phyloP scores from a whole-genome alignment of 2,113 vertebrate genomes.

The Syngnathus typhle region DNA sequence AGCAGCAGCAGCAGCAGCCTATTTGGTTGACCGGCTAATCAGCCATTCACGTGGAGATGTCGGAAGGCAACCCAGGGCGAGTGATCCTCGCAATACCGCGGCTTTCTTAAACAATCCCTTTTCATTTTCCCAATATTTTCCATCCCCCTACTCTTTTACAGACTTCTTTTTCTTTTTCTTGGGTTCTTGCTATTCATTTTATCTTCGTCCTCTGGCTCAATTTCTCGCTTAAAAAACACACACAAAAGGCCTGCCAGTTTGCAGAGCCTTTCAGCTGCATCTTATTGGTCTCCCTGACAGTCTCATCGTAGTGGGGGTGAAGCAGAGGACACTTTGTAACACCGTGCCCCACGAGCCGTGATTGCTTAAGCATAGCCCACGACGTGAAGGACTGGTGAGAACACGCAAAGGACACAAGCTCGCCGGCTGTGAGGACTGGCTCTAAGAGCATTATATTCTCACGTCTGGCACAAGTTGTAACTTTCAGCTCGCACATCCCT shows the following conservation, averaged over 20 bases:
- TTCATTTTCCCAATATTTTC: conserved; percentile 23
- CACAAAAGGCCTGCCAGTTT: conserved; percentile 53
- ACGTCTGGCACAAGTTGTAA: conserved; percentile 19
- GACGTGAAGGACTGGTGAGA: conserved; percentile 58
- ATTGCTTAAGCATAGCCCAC: conserved; percentile 46
- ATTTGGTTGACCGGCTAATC: conserved; percentile 49
- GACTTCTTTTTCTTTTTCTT: conserved; percentile 9
- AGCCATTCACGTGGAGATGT: conserved; percentile 43
- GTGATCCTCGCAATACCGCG: conserved; percentile 37
- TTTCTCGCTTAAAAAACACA: conserved; percentile 39
- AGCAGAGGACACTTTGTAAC: conserved; percentile 53
- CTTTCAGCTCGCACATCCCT: conserved; percentile 31
- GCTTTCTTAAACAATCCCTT: conserved; percentile 30
- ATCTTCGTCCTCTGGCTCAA: conserved; percentile 37
- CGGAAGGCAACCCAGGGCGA: conserved; percentile 39
- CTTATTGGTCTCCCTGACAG: conserved; percentile 47
- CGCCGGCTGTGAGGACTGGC: conserved; percentile 39
- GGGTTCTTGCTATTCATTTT: conserved; percentile 37
- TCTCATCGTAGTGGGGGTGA: conserved; percentile 49
- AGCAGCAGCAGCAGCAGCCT: conserved; percentile 5
- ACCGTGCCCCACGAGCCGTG: conserved; percentile 26
- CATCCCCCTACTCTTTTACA: conserved; percentile 11
- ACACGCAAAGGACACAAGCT: conserved; percentile 47
- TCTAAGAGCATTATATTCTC: conserved; percentile 24
- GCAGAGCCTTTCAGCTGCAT: conserved; percentile 50